Percentiles rank a stretch among this genome's conserved stretches.
phyloP scores from a whole-genome alignment of 2,888 invertebrate species.

The Ormyrus pomaceus region DNA sequence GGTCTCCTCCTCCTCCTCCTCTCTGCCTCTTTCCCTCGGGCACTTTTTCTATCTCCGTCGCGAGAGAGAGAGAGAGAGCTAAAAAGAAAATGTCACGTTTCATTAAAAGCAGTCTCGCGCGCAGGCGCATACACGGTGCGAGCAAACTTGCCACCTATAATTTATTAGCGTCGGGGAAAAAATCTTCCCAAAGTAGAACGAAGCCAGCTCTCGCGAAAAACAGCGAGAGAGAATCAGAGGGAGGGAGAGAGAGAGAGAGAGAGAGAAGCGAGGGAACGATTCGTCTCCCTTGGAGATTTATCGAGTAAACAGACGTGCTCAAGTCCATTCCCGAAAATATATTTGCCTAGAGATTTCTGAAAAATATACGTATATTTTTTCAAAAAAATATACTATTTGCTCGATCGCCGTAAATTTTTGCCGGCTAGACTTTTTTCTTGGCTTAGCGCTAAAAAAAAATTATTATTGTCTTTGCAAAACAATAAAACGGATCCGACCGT shows the following conservation, averaged over 20 bases:
- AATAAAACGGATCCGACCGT: too few species aligned
- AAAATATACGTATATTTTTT: slow-evolving; percentile 48
- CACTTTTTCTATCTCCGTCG: background rate
- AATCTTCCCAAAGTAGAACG: slow-evolving; percentile 58
- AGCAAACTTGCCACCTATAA: slow-evolving; percentile 48
- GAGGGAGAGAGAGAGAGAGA: slow-evolving; percentile 59
- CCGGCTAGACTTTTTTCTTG: background rate
- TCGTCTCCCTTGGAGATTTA: slow-evolving; percentile 58
- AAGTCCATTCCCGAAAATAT: slow-evolving; percentile 59
- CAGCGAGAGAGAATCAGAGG: slow-evolving; percentile 53
- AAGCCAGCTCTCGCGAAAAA: slow-evolving; percentile 54
- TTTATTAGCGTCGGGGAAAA: slow-evolving; percentile 50
- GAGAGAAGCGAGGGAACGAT: slow-evolving; percentile 58
- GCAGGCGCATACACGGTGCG: slow-evolving; percentile 9
- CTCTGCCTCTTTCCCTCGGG: background rate
- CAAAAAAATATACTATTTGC: slow-evolving; percentile 2
- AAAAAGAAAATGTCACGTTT: slow-evolving; percentile 56
- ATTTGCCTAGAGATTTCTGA: slow-evolving; percentile 57
- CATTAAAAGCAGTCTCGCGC: slow-evolving; percentile 47
- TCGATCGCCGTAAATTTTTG: background rate
- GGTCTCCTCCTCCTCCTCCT: background rate
- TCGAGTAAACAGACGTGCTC: slow-evolving; percentile 59
- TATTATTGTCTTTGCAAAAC: background rate
- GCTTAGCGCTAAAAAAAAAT: slow-evolving; percentile 6
- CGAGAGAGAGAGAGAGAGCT: background rate